These are phyloP conservation scores for Aporrectodea caliginosa DNA, from an alignment of 1,140 invertebrate genomes.

Conservation along the genomic window DNA sequence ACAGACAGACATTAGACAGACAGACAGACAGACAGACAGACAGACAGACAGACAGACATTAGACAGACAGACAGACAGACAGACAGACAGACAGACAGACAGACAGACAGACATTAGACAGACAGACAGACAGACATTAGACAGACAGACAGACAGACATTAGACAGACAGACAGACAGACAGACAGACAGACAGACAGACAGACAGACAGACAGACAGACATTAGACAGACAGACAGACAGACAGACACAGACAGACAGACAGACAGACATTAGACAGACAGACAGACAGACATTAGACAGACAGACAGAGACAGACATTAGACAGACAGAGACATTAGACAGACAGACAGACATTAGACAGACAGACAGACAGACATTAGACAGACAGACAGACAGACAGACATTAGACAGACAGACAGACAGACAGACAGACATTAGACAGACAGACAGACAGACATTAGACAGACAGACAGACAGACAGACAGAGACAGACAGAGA, in stretches of 20 bases:
- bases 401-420: constrained; percentile 13
- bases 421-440: no score
- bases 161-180: not conserved
- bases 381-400: constrained; percentile 8
- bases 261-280: not conserved
- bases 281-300: not conserved
- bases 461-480: constrained; percentile 1
- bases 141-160: not conserved
- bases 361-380: constrained; percentile 6
- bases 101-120: not conserved
- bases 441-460: no score
- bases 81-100: not conserved
- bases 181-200: not conserved
- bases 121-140: not conserved
- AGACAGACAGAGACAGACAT: constrained; percentile 11
- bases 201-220: not conserved
- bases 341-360: no score
- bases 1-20: not conserved
- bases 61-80: not conserved
- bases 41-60: no score
- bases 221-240: not conserved
- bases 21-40: not conserved
- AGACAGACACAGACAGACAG: not conserved
- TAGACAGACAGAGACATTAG: constrained; percentile 4
- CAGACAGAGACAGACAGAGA: constrained; percentile 8